Percentiles rank a stretch among this genome's conserved stretches.
Evolutionary conservation across 2,888 invertebrate genomes (phyloP).

Genomic region (Chloroclysta siterata): DNA sequence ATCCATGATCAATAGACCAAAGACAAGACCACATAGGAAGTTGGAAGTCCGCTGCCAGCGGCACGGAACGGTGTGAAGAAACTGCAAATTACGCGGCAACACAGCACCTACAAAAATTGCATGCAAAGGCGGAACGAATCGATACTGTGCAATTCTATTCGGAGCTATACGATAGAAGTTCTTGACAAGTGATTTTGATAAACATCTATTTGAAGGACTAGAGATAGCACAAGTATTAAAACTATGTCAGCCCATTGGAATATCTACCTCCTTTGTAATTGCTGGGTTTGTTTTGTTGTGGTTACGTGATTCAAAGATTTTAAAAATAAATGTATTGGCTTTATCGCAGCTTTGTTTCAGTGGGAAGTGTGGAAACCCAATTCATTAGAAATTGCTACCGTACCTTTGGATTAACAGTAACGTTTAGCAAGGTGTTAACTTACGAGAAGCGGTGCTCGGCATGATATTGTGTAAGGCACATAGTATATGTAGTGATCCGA

Average conservation of each 20-base stretch:
- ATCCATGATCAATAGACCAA: constrained; percentile 5
- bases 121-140: constrained; percentile 47
- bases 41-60: constrained; percentile 15
- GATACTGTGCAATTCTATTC: constrained; percentile 31
- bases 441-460: no score
- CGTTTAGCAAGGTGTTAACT: no score
- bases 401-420: no score
- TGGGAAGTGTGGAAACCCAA: no score
- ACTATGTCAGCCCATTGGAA: background rate
- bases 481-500: no score
- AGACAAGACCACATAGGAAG: constrained; percentile 19
- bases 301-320: no score
- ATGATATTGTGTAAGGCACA: no score
- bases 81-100: constrained; percentile 41
- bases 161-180: constrained; percentile 8
- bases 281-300: no score
- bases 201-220: background rate
- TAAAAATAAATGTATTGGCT: no score
- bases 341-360: no score
- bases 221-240: background rate
- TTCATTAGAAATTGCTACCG: no score
- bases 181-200: constrained; percentile 12
- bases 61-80: constrained; percentile 40
- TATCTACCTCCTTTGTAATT: no score
- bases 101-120: constrained; percentile 47